Evolutionary conservation across 2,113 vertebrate genomes (phyloP).

Genomic region (Melanerpes aurifrons): DNA sequence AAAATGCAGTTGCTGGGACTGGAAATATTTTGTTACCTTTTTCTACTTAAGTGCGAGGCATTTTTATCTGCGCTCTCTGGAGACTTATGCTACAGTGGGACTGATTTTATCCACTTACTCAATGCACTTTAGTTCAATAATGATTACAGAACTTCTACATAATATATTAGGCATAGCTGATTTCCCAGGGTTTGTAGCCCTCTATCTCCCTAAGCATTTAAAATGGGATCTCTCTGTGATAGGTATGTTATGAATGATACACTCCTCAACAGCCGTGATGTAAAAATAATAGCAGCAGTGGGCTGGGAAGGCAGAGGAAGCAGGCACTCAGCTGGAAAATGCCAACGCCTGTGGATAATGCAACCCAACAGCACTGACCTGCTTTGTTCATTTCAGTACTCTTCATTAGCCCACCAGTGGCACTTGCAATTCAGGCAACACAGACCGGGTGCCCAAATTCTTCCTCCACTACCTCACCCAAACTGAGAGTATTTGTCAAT

Average conservation of each 20-base stretch:
- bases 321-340: not conserved
- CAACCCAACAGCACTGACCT: not conserved
- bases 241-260: conserved; percentile 57
- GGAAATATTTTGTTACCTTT: conserved; percentile 77
- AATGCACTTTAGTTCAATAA: conserved; percentile 74
- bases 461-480: not conserved
- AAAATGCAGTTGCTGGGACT: conserved; percentile 74
- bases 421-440: not conserved
- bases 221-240: conserved; percentile 15
- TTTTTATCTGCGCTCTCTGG: conserved; percentile 78
- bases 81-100: conserved; percentile 74
- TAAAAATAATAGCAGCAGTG: conserved; percentile 31
- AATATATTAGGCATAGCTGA: conserved; percentile 76
- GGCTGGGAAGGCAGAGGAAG: not conserved
- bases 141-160: conserved; percentile 76
- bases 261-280: conserved; percentile 19
- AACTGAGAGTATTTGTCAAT: not conserved
- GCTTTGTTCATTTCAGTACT: not conserved
- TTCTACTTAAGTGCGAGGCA: conserved; percentile 68
- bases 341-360: not conserved
- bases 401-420: not conserved
- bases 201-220: conserved; percentile 56
- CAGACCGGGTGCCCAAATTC: not conserved
- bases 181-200: conserved; percentile 66
- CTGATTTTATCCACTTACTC: conserved; percentile 79